Conservation (phyloP, 1,140 invertebrate genomes). For the Ceratosolen solmsi region DNA sequence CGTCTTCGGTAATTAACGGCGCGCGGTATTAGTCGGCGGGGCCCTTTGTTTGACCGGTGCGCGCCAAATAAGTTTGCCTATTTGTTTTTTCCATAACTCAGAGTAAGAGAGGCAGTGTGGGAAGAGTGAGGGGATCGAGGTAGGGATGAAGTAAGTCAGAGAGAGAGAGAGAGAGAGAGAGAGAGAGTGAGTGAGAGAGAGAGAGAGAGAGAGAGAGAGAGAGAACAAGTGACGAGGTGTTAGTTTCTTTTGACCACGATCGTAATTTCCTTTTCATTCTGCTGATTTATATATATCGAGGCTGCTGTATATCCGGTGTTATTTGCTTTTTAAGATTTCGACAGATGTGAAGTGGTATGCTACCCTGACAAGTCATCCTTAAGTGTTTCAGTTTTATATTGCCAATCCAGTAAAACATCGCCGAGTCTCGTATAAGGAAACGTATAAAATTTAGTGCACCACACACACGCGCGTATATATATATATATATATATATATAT, state of each 20-base stretch:
- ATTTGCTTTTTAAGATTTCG: background rate
- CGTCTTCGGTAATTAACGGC: conserved; percentile 35
- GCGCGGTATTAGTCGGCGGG: conserved; percentile 22
- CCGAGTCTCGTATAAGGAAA: too few relatives aligned
- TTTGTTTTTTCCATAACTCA: conserved; percentile 4
- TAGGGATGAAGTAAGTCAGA: background rate
- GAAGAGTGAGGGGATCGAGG: too few relatives aligned
- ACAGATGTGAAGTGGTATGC: background rate
- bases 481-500: too few relatives aligned
- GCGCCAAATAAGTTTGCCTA: background rate
- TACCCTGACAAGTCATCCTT: too few relatives aligned
- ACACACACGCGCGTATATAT: too few relatives aligned
- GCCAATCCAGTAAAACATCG: too few relatives aligned
- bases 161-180: background rate
- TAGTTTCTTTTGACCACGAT: background rate
- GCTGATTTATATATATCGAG: background rate
- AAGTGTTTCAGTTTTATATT: too few relatives aligned
- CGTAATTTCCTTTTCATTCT: conserved; percentile 18
- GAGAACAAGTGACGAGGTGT: too few relatives aligned
- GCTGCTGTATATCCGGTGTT: background rate
- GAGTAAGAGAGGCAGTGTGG: too few relatives aligned
- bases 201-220: too few relatives aligned
- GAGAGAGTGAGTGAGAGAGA: too few relatives aligned
- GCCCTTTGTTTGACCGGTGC: conserved; percentile 35
- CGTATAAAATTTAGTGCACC: too few relatives aligned